Percentiles rank a stretch among this genome's conserved stretches.
Conservation (phyloP, 1,140 invertebrate species). For the Anastrepha ludens region DNA sequence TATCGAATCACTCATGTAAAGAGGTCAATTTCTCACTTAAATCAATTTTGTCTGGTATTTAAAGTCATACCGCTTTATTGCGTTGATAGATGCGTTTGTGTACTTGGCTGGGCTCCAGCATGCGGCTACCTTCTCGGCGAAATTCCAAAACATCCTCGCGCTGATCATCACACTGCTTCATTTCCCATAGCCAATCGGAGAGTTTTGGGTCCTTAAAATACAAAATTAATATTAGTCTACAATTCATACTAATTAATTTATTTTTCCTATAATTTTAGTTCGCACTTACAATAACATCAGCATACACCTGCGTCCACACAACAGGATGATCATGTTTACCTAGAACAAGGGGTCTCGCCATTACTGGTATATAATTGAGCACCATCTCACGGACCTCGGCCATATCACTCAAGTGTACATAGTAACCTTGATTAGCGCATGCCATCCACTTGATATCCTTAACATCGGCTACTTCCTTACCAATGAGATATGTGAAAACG, state of each 20-base stretch:
- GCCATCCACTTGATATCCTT: constrained; percentile 97
- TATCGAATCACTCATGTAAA: no score
- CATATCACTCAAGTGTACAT: constrained; percentile 92
- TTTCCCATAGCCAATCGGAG: constrained; percentile 92
- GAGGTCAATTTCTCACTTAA: no score
- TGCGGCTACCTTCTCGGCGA: constrained; percentile 63
- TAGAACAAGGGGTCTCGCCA: constrained; percentile 90
- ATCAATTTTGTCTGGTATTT: no score
- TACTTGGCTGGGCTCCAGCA: constrained; percentile 66
- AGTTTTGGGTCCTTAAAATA: constrained; percentile 85
- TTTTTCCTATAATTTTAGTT: neutral
- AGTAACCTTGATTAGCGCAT: constrained; percentile 95
- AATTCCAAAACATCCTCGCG: constrained; percentile 76
- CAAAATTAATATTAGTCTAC: neutral
- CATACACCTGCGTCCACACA: constrained; percentile 95
- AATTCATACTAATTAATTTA: neutral
- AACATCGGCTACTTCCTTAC: constrained; percentile 88
- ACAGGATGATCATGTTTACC: constrained; percentile 85
- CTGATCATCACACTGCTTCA: constrained; percentile 85
- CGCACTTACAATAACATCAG: constrained; percentile 85
- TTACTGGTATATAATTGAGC: constrained; percentile 91
- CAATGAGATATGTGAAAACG: constrained; percentile 98
- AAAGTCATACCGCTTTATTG: neutral
- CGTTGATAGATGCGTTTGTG: constrained; percentile 58
- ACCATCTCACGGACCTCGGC: constrained; percentile 97